phyloP scores from a whole-genome alignment of 2,797 vertebrate genomes.

The Gephyroberyx darwinii region DNA sequence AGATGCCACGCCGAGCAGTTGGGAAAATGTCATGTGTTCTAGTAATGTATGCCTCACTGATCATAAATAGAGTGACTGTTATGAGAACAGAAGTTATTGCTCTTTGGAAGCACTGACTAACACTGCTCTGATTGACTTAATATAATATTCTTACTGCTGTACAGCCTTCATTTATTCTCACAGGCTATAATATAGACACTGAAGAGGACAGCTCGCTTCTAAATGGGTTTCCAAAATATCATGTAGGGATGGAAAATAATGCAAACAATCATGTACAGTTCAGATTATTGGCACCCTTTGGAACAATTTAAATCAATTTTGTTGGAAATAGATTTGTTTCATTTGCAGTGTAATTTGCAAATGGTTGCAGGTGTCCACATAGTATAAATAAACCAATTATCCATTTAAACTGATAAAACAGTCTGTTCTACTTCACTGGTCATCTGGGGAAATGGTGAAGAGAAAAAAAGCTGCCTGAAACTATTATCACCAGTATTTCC shows the following conservation, averaged over 20 bases:
- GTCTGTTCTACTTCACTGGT: too few species aligned
- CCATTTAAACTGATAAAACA: too few species aligned
- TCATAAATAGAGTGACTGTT: conserved; percentile 46
- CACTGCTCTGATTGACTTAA: conserved; percentile 20
- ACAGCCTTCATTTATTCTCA: conserved; percentile 17
- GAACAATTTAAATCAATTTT: too few species aligned
- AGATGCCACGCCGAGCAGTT: conserved; percentile 54
- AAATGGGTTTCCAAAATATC: not conserved
- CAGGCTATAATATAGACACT: not conserved
- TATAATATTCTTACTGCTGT: conserved; percentile 7
- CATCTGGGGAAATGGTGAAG: too few species aligned
- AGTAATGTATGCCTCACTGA: conserved; percentile 39
- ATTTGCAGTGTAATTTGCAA: too few species aligned
- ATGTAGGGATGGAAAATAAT: not conserved
- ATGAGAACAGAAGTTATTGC: conserved; percentile 49
- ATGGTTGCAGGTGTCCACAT: too few species aligned
- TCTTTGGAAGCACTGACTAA: conserved; percentile 36
- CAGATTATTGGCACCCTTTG: too few species aligned
- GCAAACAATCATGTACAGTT: not conserved
- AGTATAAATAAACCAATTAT: too few species aligned
- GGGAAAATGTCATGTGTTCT: conserved; percentile 62
- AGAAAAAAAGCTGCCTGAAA: too few species aligned
- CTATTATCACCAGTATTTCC: too few species aligned
- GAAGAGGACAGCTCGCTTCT: too few species aligned
- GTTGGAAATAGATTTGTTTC: too few species aligned